phyloP scores from a whole-genome alignment of 2,888 invertebrate genomes.

The Drosophila cognata region DNA sequence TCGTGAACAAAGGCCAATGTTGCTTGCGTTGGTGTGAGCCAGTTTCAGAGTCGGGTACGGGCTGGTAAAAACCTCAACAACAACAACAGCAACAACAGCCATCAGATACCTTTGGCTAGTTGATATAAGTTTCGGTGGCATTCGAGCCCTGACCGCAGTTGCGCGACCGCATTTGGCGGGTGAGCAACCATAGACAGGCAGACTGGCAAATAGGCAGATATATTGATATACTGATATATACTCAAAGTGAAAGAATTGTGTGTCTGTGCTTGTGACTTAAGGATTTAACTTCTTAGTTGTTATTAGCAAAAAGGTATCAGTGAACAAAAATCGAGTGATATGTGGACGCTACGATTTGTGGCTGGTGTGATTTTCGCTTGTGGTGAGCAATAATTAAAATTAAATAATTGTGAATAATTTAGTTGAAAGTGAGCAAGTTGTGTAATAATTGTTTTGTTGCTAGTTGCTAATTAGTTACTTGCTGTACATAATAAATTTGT shows the following conservation, averaged over 20 bases:
- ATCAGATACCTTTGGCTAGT: conserved; percentile 41
- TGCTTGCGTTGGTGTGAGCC: conserved; percentile 19
- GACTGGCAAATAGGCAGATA: neutral
- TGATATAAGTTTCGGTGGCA: conserved; percentile 64
- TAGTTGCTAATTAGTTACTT: neutral
- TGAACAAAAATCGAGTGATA: conserved; percentile 7
- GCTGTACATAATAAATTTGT: neutral
- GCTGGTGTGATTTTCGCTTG: conserved; percentile 25
- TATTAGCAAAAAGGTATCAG: neutral
- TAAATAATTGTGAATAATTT: neutral
- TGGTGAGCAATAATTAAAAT: conserved; percentile 32
- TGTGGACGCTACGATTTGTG: conserved; percentile 26
- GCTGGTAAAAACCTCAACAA: conserved; percentile 20
- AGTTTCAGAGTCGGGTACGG: conserved; percentile 35
- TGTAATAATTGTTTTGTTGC: too few relatives aligned
- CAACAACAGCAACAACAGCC: conserved; percentile 15
- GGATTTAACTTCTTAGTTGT: conserved; percentile 10
- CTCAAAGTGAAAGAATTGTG: conserved; percentile 7
- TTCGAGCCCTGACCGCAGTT: conserved; percentile 66
- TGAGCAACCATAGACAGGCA: conserved; percentile 48
- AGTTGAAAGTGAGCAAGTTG: conserved; percentile 6
- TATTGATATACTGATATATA: neutral
- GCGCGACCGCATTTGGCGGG: conserved; percentile 74
- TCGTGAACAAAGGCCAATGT: conserved; percentile 23
- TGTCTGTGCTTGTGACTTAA: conserved; percentile 19